These are phyloP conservation scores for Cephalopachus bancanus DNA, from an alignment of 2,797 vertebrate species.

Conservation along the genomic window DNA sequence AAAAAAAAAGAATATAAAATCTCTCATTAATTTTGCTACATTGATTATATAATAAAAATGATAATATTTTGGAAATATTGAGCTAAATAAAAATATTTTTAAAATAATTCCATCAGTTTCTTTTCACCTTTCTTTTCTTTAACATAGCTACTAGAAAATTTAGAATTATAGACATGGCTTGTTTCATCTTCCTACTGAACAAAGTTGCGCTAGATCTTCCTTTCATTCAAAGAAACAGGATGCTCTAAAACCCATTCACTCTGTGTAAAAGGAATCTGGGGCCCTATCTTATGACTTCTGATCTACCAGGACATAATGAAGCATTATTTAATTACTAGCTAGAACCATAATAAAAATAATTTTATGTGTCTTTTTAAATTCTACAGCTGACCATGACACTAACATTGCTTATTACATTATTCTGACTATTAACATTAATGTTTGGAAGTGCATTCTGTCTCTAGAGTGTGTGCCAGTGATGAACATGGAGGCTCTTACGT, in stretches of 20 bases:
- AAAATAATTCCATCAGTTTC: not conserved
- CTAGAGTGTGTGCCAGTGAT: not conserved
- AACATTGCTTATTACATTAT: not conserved
- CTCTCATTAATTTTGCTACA: not conserved
- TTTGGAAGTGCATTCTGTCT: not conserved
- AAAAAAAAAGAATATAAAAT: not conserved
- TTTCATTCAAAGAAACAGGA: not conserved
- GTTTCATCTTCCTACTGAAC: not conserved
- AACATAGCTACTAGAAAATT: not conserved
- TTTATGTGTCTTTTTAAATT: not conserved
- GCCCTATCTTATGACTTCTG: not conserved
- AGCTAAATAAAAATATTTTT: not conserved
- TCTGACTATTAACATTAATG: not conserved
- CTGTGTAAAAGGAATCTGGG: not conserved
- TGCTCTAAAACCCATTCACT: not conserved
- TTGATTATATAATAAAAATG: not conserved
- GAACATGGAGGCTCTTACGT: fast-evolving
- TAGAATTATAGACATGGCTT: not conserved
- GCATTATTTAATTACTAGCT: not conserved
- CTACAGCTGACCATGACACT: not conserved
- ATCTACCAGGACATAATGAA: not conserved
- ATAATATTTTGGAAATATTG: not conserved
- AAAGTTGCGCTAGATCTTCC: not conserved
- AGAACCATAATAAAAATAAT: not conserved
- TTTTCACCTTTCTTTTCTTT: not conserved